Conservation (phyloP, 2,888 invertebrate genomes). For the Drosophila rellima region DNA sequence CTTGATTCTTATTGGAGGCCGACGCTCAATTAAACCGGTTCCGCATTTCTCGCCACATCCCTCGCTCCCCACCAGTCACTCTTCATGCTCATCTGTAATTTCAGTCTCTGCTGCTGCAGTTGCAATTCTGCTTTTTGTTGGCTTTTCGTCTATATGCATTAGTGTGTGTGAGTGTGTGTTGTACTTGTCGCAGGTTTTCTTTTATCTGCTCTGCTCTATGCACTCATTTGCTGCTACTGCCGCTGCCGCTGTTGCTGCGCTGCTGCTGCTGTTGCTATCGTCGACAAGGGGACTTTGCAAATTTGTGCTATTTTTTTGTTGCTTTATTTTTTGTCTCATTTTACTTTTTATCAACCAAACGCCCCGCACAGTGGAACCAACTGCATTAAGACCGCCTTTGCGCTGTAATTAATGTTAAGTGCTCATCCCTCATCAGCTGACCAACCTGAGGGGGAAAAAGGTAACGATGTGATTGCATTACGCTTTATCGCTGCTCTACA, state of each 20-base stretch:
- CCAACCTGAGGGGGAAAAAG: conserved; percentile 9
- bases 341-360: conserved; percentile 47
- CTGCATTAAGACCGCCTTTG: conserved; percentile 58
- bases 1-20: conserved; percentile 79
- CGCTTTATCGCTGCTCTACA: conserved; percentile 31
- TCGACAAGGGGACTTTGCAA: conserved; percentile 42
- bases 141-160: conserved; percentile 23
- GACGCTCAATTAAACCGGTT: conserved; percentile 80
- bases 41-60: conserved; percentile 12
- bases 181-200: conserved; percentile 50
- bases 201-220: conserved; percentile 48
- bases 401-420: conserved; percentile 68
- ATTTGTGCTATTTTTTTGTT: conserved; percentile 42
- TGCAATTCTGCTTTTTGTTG: conserved; percentile 61
- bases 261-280: conserved; percentile 14
- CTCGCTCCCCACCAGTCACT: neutral
- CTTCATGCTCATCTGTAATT: conserved; percentile 42
- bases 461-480: conserved; percentile 51
- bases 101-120: conserved; percentile 47
- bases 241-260: neutral
- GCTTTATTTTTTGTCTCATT: conserved; percentile 13
- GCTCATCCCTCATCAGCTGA: conserved; percentile 37
- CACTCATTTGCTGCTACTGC: conserved; percentile 47
- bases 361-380: conserved; percentile 60
- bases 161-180: conserved; percentile 17